Conservation (phyloP, 2,797 vertebrate genomes). For the Harpagifer antarcticus region DNA sequence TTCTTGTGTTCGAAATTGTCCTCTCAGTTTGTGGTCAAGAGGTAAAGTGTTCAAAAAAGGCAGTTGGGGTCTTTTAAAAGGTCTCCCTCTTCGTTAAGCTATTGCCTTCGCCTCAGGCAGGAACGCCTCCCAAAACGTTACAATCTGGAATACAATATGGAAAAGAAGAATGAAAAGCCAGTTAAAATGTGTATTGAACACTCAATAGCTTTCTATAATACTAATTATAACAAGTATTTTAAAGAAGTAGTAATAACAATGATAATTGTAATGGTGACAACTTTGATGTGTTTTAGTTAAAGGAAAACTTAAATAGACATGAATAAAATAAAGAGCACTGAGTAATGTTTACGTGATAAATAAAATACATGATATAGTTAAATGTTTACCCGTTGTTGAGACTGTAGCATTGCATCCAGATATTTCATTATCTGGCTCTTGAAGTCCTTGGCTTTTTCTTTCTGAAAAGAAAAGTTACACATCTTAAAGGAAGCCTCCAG, state of each 20-base stretch:
- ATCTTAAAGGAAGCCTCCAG: too few relatives aligned
- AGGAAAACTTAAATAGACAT: neutral
- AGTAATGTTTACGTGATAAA: neutral
- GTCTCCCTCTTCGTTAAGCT: slow-evolving; percentile 85
- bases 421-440: slow-evolving; percentile 93
- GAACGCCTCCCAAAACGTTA: slow-evolving; percentile 98
- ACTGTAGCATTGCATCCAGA: slow-evolving; percentile 91
- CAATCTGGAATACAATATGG: slow-evolving; percentile 84
- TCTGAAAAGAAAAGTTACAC: slow-evolving; percentile 81
- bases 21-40: slow-evolving; percentile 83
- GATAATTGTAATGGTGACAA: neutral
- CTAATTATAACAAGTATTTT: neutral
- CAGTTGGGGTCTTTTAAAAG: slow-evolving; percentile 77
- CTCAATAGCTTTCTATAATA: neutral
- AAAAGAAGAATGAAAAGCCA: slow-evolving; percentile 12
- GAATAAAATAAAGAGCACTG: neutral
- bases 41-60: slow-evolving; percentile 88
- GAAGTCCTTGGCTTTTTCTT: slow-evolving; percentile 96
- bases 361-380: slow-evolving; percentile 9
- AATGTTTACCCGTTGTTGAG: slow-evolving; percentile 92
- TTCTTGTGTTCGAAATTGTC: slow-evolving; percentile 69
- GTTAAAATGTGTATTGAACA: slow-evolving; percentile 6
- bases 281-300: neutral
- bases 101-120: slow-evolving; percentile 97
- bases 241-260: neutral